These are phyloP conservation scores for Lasioglossum lativentre DNA, from an alignment of 2,888 invertebrate species.

Conservation along the genomic window DNA sequence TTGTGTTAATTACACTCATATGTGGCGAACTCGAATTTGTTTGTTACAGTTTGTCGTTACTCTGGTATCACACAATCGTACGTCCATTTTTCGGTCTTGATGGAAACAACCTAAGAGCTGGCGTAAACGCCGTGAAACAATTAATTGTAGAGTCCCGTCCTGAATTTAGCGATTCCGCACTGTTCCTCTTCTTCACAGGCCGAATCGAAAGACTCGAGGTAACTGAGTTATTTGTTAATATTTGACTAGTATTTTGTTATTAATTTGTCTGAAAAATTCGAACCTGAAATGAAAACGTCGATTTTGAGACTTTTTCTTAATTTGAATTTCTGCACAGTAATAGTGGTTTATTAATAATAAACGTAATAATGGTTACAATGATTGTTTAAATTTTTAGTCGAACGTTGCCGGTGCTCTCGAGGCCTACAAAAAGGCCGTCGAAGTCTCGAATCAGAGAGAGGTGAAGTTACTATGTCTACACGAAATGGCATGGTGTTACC, in stretches of 20 bases:
- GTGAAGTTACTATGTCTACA: conserved; percentile 87
- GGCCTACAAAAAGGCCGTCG: conserved; percentile 87
- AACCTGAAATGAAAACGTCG: too few species aligned
- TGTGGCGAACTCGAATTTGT: background rate
- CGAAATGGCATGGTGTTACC: conserved; percentile 89
- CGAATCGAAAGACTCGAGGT: conserved; percentile 88
- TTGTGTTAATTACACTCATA: too few species aligned
- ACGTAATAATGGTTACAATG: too few species aligned
- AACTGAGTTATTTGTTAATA: conserved; percentile 39
- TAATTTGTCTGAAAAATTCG: background rate
- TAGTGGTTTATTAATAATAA: too few species aligned
- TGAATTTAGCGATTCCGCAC: conserved; percentile 87
- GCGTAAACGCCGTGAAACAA: conserved; percentile 86
- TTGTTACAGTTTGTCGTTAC: conserved; percentile 73
- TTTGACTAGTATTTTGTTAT: too few species aligned
- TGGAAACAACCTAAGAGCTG: conserved; percentile 87
- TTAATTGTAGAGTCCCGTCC: conserved; percentile 86
- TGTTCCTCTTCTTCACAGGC: conserved; percentile 89
- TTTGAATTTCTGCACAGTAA: background rate
- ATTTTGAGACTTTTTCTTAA: background rate
- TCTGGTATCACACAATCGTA: conserved; percentile 90
- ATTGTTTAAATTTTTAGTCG: conserved; percentile 83
- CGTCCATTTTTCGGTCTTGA: conserved; percentile 89
- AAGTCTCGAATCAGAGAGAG: conserved; percentile 88
- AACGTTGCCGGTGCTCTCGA: conserved; percentile 87